These are phyloP conservation scores for Lampris incognitus DNA, from an alignment of 2,113 vertebrate species.

Conservation along the genomic window DNA sequence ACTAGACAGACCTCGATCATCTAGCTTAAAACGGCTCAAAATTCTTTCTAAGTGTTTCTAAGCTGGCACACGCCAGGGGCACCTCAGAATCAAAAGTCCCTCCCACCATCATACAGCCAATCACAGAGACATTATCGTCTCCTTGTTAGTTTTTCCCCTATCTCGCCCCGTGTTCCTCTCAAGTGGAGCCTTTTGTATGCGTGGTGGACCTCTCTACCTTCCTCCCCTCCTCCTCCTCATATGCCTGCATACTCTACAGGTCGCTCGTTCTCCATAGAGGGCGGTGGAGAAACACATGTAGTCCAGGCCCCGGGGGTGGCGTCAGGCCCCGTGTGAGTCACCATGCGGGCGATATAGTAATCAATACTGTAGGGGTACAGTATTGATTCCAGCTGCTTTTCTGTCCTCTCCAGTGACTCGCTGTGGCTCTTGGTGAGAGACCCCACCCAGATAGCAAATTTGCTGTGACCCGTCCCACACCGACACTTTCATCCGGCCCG, in stretches of 20 bases:
- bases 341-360: conserved; percentile 96
- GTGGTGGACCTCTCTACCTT: conserved; percentile 31
- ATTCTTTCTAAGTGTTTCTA: conserved; percentile 21
- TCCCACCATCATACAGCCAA: conserved; percentile 8
- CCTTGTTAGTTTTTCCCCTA: not conserved
- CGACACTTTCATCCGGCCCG: no score
- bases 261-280: conserved; percentile 92
- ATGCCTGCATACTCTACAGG: conserved; percentile 79
- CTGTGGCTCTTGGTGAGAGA: no score
- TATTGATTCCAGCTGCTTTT: no score
- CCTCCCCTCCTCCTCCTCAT: conserved; percentile 6
- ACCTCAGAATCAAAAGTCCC: conserved; percentile 17
- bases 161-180: conserved; percentile 16
- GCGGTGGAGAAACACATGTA: conserved; percentile 97
- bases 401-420: no score
- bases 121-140: not conserved
- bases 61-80: conserved; percentile 61
- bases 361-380: conserved; percentile 55
- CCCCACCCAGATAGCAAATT: no score
- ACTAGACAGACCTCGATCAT: conserved; percentile 42
- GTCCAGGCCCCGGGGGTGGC: conserved; percentile 87
- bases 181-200: conserved; percentile 15
- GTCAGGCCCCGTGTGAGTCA: conserved; percentile 88
- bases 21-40: conserved; percentile 29
- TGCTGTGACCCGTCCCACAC: no score